These are phyloP conservation scores for Parnassius orleans DNA, from an alignment of 2,888 invertebrate species.

Conservation along the genomic window DNA sequence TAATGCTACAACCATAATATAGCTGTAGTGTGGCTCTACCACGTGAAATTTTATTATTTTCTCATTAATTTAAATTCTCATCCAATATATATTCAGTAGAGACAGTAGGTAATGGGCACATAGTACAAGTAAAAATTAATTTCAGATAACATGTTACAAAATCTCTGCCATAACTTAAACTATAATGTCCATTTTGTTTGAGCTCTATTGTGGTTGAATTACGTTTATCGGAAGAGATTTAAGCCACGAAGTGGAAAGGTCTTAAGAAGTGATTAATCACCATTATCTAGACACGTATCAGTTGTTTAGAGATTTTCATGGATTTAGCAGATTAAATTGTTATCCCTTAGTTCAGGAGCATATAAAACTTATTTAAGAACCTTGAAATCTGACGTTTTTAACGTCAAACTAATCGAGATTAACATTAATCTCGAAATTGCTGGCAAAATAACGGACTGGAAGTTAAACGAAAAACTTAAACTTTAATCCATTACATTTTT, in stretches of 20 bases:
- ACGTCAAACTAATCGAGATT: neutral
- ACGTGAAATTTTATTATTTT: no score
- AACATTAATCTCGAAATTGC: no score
- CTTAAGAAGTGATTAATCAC: conserved; percentile 64
- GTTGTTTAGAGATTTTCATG: conserved; percentile 64
- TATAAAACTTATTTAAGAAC: conserved; percentile 45
- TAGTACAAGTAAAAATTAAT: neutral
- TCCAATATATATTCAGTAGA: no score
- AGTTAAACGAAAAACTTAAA: no score
- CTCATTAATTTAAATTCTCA: no score
- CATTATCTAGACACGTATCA: conserved; percentile 59
- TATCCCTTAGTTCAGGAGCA: conserved; percentile 44
- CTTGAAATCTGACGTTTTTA: conserved; percentile 41
- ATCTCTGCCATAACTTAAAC: conserved; percentile 13
- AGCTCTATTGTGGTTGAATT: conserved; percentile 21
- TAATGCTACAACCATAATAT: no score
- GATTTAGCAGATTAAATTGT: conserved; percentile 63
- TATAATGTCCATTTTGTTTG: conserved; percentile 10
- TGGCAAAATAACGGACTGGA: no score
- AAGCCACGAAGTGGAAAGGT: conserved; percentile 43
- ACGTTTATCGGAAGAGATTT: conserved; percentile 18
- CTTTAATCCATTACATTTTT: no score
- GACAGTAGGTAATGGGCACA: no score
- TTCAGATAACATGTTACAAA: conserved; percentile 11
- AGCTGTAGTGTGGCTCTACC: no score